These are phyloP conservation scores for Archilochus colubris DNA, from an alignment of 2,113 vertebrate genomes.

Conservation along the genomic window DNA sequence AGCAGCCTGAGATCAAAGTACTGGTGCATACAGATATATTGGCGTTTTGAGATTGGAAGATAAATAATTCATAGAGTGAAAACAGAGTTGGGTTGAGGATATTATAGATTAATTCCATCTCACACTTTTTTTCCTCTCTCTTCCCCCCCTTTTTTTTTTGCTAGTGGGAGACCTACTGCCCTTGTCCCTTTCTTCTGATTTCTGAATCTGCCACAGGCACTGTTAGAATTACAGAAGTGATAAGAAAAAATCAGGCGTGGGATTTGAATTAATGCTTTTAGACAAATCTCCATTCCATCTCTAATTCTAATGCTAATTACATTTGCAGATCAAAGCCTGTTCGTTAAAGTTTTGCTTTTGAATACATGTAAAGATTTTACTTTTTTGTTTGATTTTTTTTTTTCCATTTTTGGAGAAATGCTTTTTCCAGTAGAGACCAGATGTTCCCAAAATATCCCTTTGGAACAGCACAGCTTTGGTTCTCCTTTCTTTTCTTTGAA, in stretches of 20 bases:
- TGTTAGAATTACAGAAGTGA: conserved; percentile 69
- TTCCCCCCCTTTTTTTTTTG: neutral
- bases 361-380: conserved; percentile 71
- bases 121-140: neutral
- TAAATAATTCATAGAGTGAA: conserved; percentile 65
- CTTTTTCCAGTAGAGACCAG: neutral
- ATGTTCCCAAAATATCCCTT: conserved; percentile 7
- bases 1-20: conserved; percentile 41
- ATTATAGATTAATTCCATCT: conserved; percentile 60
- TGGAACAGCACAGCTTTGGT: conserved; percentile 10
- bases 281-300: conserved; percentile 81
- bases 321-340: conserved; percentile 80
- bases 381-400: conserved; percentile 50
- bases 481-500: neutral
- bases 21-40: conserved; percentile 5
- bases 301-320: conserved; percentile 82
- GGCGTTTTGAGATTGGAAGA: conserved; percentile 56
- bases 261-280: conserved; percentile 82
- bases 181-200: conserved; percentile 65
- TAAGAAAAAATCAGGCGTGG: conserved; percentile 78
- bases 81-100: conserved; percentile 35
- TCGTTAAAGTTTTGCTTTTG: conserved; percentile 76
- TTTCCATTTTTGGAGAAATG: conserved; percentile 11
- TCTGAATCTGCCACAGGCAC: conserved; percentile 72
- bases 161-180: conserved; percentile 53